phyloP scores from a whole-genome alignment of 30 jellyfish, hydroid and myxozoan species.

The Phacellophora camtschatica region DNA sequence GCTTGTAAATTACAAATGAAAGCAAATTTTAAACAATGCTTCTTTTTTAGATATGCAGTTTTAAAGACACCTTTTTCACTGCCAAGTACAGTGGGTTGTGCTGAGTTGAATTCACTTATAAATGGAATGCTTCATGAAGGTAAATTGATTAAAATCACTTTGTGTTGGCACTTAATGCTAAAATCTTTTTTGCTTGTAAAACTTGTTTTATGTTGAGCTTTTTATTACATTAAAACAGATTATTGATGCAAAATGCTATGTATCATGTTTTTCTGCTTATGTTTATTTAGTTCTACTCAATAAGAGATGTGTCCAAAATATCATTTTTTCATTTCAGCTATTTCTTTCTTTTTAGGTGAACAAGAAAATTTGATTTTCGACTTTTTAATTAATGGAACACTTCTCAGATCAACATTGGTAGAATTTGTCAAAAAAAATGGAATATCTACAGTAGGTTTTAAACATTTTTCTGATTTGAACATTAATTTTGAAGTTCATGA shows the following conservation, averaged over 20 bases:
- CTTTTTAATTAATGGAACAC: conserved; percentile 71
- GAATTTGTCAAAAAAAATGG: conserved; percentile 46
- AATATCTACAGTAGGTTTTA: conserved; percentile 52
- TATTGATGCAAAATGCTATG: no score
- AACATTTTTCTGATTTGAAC: neutral
- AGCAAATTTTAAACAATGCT: no score
- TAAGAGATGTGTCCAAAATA: no score
- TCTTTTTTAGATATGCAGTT: conserved; percentile 32
- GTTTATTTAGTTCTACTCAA: no score
- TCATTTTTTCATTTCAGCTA: no score
- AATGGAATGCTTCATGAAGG: conserved; percentile 72
- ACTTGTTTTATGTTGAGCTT: no score
- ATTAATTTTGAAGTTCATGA: no score
- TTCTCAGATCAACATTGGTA: conserved; percentile 54
- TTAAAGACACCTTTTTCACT: conserved; percentile 74
- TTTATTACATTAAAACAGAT: no score
- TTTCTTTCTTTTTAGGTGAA: no score
- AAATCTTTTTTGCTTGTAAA: no score
- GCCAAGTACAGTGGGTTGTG: conserved; percentile 76
- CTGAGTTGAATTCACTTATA: conserved; percentile 70
- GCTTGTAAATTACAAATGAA: neutral
- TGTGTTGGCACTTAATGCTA: no score
- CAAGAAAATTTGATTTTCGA: conserved; percentile 45
- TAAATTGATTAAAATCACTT: neutral
- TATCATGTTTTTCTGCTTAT: no score